These are phyloP conservation scores for Sycophila sp. DNA, from an alignment of 1,140 invertebrate species.

Conservation along the genomic window DNA sequence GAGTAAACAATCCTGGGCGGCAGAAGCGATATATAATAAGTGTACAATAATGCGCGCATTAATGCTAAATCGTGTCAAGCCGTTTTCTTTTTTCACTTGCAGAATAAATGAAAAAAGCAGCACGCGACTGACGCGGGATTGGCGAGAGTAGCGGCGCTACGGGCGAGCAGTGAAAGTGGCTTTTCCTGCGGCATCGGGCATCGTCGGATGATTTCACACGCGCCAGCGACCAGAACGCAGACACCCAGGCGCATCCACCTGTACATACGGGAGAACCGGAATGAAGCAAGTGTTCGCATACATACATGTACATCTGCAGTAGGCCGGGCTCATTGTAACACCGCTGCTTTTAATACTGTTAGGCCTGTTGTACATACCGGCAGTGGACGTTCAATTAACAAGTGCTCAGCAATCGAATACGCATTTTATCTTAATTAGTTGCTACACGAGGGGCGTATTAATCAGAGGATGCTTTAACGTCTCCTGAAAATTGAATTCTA, in stretches of 20 bases:
- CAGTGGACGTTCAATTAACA: conserved; percentile 29
- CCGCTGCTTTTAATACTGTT: conserved; percentile 31
- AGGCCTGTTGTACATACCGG: conserved; percentile 33
- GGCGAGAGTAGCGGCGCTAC: too few relatives aligned
- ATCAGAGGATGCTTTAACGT: not conserved
- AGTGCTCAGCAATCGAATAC: conserved; percentile 34
- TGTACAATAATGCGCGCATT: conserved; percentile 2
- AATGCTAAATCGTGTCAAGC: not conserved
- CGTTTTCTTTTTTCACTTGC: not conserved
- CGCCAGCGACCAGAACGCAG: not conserved
- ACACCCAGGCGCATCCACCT: too few relatives aligned
- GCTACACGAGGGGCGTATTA: conserved; percentile 9
- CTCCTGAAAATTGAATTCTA: too few relatives aligned
- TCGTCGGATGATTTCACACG: conserved; percentile 30
- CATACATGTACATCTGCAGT: not conserved
- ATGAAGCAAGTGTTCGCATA: conserved; percentile 2
- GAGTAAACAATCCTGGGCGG: too few relatives aligned
- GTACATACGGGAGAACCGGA: conserved; percentile 14
- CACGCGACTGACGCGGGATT: not conserved
- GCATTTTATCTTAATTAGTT: conserved; percentile 38
- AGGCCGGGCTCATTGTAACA: not conserved
- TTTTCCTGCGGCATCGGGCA: conserved; percentile 2
- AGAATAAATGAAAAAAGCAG: conserved; percentile 27
- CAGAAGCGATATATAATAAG: too few relatives aligned
- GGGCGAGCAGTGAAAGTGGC: conserved; percentile 30